Conservation (phyloP, 1,140 invertebrate genomes). For the Drosophila carrolli region DNA sequence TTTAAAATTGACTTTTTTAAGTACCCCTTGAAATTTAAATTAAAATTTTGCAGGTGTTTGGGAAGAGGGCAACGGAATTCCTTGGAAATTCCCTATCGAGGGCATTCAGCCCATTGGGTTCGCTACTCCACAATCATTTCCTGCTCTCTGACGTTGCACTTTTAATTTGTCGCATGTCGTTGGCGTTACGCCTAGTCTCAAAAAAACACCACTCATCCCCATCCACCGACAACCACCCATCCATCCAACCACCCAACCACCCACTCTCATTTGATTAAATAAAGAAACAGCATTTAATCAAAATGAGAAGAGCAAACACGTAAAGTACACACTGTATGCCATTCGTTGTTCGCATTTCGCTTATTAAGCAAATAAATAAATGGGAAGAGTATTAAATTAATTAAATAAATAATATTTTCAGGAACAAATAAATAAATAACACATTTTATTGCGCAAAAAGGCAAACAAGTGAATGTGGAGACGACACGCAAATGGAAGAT, state of each 20-base stretch:
- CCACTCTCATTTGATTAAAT: constrained; percentile 77
- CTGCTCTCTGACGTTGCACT: constrained; percentile 37
- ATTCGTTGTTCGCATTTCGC: constrained; percentile 38
- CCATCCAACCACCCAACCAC: constrained; percentile 2
- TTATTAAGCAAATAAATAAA: constrained; percentile 60
- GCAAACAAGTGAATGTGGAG: constrained; percentile 29
- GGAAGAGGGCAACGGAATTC: neutral
- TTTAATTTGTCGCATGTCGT: constrained; percentile 63
- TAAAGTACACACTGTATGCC: constrained; percentile 23
- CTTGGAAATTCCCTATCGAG: constrained; percentile 5
- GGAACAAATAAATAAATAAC: constrained; percentile 70
- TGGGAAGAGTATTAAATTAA: constrained; percentile 67
- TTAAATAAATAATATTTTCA: constrained; percentile 67
- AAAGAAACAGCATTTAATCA: constrained; percentile 77
- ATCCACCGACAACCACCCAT: neutral
- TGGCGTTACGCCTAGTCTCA: constrained; percentile 9
- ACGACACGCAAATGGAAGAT: constrained; percentile 56
- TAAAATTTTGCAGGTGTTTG: neutral
- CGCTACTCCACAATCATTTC: constrained; percentile 14
- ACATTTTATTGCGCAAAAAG: constrained; percentile 68
- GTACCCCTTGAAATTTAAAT: too few species aligned
- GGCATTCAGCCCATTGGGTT: constrained; percentile 26
- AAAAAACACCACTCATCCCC: constrained; percentile 1
- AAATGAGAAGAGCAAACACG: constrained; percentile 64
- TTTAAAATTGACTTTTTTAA: too few species aligned